phyloP scores from a whole-genome alignment of 1,140 invertebrate species.

The Mizuhopecten yessoensis region DNA sequence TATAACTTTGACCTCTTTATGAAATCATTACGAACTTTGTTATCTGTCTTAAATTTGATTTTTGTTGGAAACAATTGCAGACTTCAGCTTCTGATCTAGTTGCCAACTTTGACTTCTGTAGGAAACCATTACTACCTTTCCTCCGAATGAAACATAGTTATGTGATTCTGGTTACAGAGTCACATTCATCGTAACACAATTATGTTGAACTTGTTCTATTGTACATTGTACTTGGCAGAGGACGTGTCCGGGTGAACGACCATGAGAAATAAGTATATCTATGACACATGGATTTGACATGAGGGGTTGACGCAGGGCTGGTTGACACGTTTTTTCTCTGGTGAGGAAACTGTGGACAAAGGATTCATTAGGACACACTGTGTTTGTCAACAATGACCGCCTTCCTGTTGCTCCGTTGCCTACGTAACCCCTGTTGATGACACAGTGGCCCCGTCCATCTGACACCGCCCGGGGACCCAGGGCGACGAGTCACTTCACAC shows the following conservation, averaged over 20 bases:
- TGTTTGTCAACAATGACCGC: not conserved
- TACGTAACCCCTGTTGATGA: not conserved
- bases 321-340: not conserved
- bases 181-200: too few relatives aligned
- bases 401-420: not conserved
- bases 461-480: not conserved
- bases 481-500: slow-evolving; percentile 27
- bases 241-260: not conserved
- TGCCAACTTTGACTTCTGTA: too few relatives aligned
- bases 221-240: not conserved
- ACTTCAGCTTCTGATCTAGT: too few relatives aligned
- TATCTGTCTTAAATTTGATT: too few relatives aligned
- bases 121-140: too few relatives aligned
- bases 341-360: not conserved
- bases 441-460: not conserved
- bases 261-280: not conserved
- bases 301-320: not conserved
- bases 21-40: too few relatives aligned
- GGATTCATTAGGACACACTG: not conserved
- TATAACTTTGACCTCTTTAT: too few relatives aligned
- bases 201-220: not conserved
- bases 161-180: too few relatives aligned
- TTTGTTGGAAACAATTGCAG: too few relatives aligned
- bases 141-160: too few relatives aligned
- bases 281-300: not conserved